phyloP scores from a whole-genome alignment of 1,140 invertebrate genomes.

The Diabrotica virgifera region DNA sequence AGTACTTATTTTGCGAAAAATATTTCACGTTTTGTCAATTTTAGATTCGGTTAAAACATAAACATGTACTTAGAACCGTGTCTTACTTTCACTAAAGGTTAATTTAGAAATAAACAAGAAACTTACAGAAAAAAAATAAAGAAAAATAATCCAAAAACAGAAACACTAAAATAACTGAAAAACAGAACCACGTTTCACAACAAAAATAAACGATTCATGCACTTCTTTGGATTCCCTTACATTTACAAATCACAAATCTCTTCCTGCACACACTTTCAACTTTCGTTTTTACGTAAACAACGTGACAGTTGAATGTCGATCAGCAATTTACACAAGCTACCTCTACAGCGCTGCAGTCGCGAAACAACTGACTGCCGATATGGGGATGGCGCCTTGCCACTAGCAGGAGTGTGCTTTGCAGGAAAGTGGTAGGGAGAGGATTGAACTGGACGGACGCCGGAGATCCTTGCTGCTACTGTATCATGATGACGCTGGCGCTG shows the following conservation, averaged over 20 bases:
- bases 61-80: no score
- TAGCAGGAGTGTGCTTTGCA: background rate
- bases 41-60: no score
- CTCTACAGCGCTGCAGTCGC: background rate
- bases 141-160: background rate
- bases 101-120: no score
- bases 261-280: background rate
- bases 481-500: background rate
- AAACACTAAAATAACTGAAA: background rate
- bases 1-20: no score
- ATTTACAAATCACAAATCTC: background rate
- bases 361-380: background rate
- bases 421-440: background rate
- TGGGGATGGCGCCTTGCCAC: background rate
- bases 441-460: conserved; percentile 1
- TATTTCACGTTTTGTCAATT: no score
- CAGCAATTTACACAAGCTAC: background rate
- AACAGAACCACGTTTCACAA: background rate
- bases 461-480: conserved; percentile 1
- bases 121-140: no score
- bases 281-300: conserved; percentile 1
- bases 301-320: background rate
- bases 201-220: background rate
- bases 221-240: background rate
- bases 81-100: no score